phyloP scores from a whole-genome alignment of 2,888 invertebrate species.

The Drosophila picticornis region DNA sequence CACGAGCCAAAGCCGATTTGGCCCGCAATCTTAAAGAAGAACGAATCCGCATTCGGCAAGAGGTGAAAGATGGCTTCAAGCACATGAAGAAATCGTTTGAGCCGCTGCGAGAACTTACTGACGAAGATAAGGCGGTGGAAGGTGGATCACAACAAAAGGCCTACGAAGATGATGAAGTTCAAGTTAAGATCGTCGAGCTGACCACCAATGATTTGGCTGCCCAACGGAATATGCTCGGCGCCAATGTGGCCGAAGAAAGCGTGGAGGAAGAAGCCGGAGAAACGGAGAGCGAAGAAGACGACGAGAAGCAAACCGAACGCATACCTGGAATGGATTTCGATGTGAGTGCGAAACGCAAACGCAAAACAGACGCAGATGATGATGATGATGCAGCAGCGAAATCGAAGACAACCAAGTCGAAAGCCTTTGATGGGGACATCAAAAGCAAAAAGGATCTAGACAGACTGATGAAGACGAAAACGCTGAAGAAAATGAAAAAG shows the following conservation, averaged over 20 bases:
- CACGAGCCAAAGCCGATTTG: slow-evolving; percentile 90
- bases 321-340: slow-evolving; percentile 84
- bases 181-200: slow-evolving; percentile 91
- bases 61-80: slow-evolving; percentile 92
- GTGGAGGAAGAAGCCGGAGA: slow-evolving; percentile 67
- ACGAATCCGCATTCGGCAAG: slow-evolving; percentile 90
- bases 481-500: slow-evolving; percentile 90
- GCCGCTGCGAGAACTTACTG: slow-evolving; percentile 87
- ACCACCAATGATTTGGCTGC: slow-evolving; percentile 90
- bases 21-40: slow-evolving; percentile 91
- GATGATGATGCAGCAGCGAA: neutral
- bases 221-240: slow-evolving; percentile 90
- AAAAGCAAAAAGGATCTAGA: slow-evolving; percentile 89
- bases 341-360: slow-evolving; percentile 55
- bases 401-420: neutral
- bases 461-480: slow-evolving; percentile 89
- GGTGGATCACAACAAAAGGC: slow-evolving; percentile 85
- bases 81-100: slow-evolving; percentile 90
- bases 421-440: slow-evolving; percentile 19
- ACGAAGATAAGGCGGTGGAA: slow-evolving; percentile 74
- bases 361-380: slow-evolving; percentile 13
- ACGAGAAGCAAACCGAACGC: slow-evolving; percentile 46
- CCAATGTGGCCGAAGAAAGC: slow-evolving; percentile 86
- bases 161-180: slow-evolving; percentile 91
- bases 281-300: slow-evolving; percentile 66